Evolutionary conservation across 2,888 invertebrate species (phyloP).

Genomic region (Hemaris fuciformis): DNA sequence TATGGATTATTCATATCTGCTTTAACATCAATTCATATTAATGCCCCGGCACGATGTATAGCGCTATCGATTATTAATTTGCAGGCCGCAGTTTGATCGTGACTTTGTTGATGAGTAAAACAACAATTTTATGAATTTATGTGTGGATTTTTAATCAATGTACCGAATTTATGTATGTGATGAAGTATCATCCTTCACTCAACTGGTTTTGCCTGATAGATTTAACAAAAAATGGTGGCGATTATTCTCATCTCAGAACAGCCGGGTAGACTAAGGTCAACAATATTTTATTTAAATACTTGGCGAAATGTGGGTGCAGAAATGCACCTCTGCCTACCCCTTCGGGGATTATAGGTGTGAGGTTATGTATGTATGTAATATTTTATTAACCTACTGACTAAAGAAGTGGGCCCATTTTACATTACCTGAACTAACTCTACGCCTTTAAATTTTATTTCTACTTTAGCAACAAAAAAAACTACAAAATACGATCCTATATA

Average conservation of each 20-base stretch:
- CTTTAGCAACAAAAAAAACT: neutral
- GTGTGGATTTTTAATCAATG: neutral
- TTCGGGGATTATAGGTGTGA: too few relatives aligned
- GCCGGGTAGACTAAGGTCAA: too few relatives aligned
- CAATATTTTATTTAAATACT: too few relatives aligned
- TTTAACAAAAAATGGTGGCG: too few relatives aligned
- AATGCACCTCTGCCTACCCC: too few relatives aligned
- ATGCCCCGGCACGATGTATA: neutral
- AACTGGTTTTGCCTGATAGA: too few relatives aligned
- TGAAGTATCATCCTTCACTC: too few relatives aligned
- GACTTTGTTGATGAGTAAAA: neutral
- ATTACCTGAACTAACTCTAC: neutral
- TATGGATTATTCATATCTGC: slow-evolving; percentile 6
- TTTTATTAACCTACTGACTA: too few relatives aligned
- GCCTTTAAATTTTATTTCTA: neutral
- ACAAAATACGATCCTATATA: neutral
- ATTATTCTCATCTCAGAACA: too few relatives aligned
- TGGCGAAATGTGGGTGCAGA: too few relatives aligned
- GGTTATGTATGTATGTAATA: too few relatives aligned
- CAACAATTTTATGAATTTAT: neutral
- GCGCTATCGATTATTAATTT: neutral
- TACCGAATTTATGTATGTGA: too few relatives aligned
- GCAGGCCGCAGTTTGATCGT: neutral
- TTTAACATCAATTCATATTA: slow-evolving; percentile 4
- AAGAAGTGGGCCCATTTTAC: neutral